These are phyloP conservation scores for Podargus strigoides DNA, from an alignment of 2,797 vertebrate species.

Conservation along the genomic window DNA sequence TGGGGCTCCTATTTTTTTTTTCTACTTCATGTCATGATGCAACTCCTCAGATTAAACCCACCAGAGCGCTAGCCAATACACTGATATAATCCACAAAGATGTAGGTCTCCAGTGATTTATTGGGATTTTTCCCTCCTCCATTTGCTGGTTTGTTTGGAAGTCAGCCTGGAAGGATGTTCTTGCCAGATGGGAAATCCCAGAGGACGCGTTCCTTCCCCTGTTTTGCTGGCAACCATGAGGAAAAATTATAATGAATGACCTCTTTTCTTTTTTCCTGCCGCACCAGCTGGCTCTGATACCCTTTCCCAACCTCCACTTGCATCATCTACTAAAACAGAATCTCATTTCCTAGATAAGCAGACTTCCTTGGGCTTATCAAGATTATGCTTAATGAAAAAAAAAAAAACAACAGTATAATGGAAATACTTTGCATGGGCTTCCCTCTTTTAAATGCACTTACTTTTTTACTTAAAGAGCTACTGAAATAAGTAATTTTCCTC, in stretches of 20 bases:
- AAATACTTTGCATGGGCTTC: neutral
- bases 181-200: slow-evolving; percentile 34
- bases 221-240: slow-evolving; percentile 9
- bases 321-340: neutral
- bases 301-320: neutral
- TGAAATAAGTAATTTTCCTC: neutral
- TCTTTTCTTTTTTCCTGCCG: neutral
- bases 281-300: neutral
- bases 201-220: slow-evolving; percentile 2
- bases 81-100: neutral
- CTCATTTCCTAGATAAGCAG: slow-evolving; percentile 20
- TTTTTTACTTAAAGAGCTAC: neutral
- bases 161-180: neutral
- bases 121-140: neutral
- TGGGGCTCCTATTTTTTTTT: neutral
- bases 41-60: neutral
- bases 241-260: slow-evolving; percentile 5
- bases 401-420: neutral
- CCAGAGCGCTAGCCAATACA: fast-evolving
- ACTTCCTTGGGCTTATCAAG: neutral
- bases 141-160: slow-evolving; percentile 9
- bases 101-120: neutral
- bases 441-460: neutral
- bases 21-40: neutral
- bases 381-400: neutral